Evolutionary conservation across 2,113 vertebrate genomes (phyloP).

Genomic region (Chionodraco myersi): DNA sequence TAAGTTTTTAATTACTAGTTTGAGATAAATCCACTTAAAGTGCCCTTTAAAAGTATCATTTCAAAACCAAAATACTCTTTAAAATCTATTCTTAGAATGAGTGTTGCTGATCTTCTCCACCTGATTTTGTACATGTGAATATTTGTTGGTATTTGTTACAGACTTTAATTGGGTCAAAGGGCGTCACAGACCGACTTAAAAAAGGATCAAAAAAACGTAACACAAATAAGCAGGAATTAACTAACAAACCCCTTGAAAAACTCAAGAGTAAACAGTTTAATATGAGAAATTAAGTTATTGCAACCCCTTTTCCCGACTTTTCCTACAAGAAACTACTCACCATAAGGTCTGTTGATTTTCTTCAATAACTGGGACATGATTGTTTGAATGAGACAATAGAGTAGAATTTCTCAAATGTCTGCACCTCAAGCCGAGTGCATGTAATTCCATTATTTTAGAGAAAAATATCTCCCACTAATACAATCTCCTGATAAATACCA

Average conservation of each 20-base stretch:
- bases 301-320: no score
- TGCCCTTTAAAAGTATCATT: background rate
- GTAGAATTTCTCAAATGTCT: no score
- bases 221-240: background rate
- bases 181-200: background rate
- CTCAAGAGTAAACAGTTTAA: background rate
- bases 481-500: no score
- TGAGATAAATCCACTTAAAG: background rate
- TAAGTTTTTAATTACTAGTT: slow-evolving; percentile 21
- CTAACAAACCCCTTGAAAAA: background rate
- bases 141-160: background rate
- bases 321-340: no score
- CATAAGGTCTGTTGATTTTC: no score
- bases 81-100: background rate
- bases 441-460: no score
- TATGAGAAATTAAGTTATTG: no score
- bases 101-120: slow-evolving; percentile 9
- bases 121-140: background rate
- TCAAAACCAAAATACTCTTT: background rate
- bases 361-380: no score
- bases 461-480: no score
- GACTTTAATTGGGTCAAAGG: background rate
- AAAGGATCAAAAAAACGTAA: background rate
- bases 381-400: no score
- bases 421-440: no score